Evolutionary conservation across 2,797 vertebrate genomes (phyloP), one percentile per base, ranked within the genome.

Genomic region (Sorex maritimensis): DNA sequence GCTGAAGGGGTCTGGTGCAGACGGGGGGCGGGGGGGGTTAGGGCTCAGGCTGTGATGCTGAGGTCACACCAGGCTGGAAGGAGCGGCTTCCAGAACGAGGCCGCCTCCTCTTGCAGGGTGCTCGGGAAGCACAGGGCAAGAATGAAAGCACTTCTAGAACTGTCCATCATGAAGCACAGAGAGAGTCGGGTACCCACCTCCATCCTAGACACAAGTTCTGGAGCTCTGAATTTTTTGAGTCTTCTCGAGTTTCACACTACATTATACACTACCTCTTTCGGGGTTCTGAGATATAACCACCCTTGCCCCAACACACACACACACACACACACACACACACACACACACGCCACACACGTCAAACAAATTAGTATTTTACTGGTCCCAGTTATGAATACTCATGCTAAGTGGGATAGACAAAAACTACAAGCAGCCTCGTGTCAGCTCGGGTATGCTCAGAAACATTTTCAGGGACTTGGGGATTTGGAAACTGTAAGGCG

Each of bases 361-460:
- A 90, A 87, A 88, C 23, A 69, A 86, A 78, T 80, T 63, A 75
- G n/a, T 67, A 81, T 46, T 80, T 90, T 5, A 88, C 38, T 23
- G 71, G 69, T 15, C 44, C n/a, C 84, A 61, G 24, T 69, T 82
- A 69, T 30, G 17, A 80, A 24, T 79, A 75, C 46, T 80, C 74
- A 61, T 17, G 9, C n/a, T n/a, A 67, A 71, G 15, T 46, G 12
- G 26, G 77, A 81, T 52, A 93, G 30, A 23, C 0, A 85, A 83
- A 11, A 10, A 83, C 19, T 46, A 74, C 38, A 58, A 46, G 87
- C 14, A 83, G 28, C 14, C 28, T 93, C 44, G 23, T 8, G 61
- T 58, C 28, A 71, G 68, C 63, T 91, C 44, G 72, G 68, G 73
- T 90, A 34, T 78, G 7, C 81, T 41, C 49, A 75, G 73, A 74